phyloP scores from a whole-genome alignment of 2,888 invertebrate genomes.

The Macaria liturata region DNA sequence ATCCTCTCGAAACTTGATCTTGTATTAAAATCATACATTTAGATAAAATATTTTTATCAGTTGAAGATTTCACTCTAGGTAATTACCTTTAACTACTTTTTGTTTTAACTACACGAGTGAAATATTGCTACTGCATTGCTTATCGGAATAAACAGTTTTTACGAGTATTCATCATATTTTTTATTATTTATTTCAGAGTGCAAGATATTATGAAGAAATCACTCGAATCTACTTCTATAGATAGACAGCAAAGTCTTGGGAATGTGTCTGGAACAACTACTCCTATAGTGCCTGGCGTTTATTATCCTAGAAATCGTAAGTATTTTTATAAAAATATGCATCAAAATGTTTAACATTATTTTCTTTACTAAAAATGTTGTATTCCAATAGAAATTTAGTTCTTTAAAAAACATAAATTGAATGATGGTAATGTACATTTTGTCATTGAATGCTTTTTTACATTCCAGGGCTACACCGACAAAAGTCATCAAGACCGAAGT shows the following conservation, averaged over 20 bases:
- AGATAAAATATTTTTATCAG: neutral
- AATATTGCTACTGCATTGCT: too few relatives aligned
- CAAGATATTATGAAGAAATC: conserved; percentile 2
- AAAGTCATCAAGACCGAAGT: conserved; percentile 33
- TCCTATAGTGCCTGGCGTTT: conserved; percentile 58
- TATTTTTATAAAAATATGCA: conserved; percentile 7
- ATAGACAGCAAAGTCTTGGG: neutral
- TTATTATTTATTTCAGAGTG: conserved; percentile 8
- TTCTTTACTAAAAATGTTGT: neutral
- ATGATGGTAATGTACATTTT: neutral
- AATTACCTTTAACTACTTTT: too few relatives aligned
- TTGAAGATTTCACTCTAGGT: neutral
- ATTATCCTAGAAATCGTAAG: conserved; percentile 62
- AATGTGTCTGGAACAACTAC: conserved; percentile 12
- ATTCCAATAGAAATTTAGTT: neutral
- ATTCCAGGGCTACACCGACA: conserved; percentile 37
- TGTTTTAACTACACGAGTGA: too few relatives aligned
- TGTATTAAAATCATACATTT: too few relatives aligned
- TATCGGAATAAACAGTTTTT: neutral
- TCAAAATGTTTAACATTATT: neutral
- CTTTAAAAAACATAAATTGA: neutral
- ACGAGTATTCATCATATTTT: neutral
- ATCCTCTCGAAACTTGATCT: too few relatives aligned
- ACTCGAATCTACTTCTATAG: neutral
- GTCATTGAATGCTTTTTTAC: too few relatives aligned